Conservation (phyloP, 2,888 invertebrate genomes). For the Smittia sp. region DNA sequence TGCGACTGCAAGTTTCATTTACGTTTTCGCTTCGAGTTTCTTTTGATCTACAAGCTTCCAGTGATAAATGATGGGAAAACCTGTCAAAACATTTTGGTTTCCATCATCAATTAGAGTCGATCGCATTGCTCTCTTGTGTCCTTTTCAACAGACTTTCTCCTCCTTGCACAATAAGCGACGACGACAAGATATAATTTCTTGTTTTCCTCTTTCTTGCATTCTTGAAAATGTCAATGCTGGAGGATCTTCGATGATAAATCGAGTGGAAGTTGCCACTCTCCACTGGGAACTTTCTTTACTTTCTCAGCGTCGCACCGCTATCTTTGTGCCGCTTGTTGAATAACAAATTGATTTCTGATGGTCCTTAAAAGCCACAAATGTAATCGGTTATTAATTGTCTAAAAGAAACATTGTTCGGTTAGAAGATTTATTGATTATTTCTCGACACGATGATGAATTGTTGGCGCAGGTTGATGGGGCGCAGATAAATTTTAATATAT, state of each 20-base stretch:
- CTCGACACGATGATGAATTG: constrained; percentile 1
- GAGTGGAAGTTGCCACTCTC: neutral
- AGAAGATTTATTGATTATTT: constrained; percentile 6
- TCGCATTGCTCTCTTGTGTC: constrained; percentile 3
- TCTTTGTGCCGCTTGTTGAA: neutral
- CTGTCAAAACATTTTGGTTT: constrained; percentile 36
- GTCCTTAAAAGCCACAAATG: constrained; percentile 19
- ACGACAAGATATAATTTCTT: constrained; percentile 2
- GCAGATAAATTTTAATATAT: neutral
- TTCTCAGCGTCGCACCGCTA: neutral
- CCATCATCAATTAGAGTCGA: constrained; percentile 1
- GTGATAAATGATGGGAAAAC: constrained; percentile 40
- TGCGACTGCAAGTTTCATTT: neutral
- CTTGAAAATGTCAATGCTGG: constrained; percentile 13
- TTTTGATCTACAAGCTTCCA: constrained; percentile 15
- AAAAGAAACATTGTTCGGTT: constrained; percentile 5
- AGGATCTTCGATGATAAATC: constrained; percentile 20
- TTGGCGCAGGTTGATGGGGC: neutral
- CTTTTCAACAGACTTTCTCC: constrained; percentile 30
- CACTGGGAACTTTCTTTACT: neutral
- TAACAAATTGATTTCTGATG: constrained; percentile 23
- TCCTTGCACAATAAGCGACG: constrained; percentile 6
- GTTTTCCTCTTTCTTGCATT: neutral
- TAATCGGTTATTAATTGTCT: constrained; percentile 19
- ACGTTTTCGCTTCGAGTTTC: neutral